A percentile compares a stretch with the other conserved stretches of the same genome.
These are phyloP conservation scores for Netelia melanura DNA, from an alignment of 2,888 invertebrate species.

Conservation along the genomic window DNA sequence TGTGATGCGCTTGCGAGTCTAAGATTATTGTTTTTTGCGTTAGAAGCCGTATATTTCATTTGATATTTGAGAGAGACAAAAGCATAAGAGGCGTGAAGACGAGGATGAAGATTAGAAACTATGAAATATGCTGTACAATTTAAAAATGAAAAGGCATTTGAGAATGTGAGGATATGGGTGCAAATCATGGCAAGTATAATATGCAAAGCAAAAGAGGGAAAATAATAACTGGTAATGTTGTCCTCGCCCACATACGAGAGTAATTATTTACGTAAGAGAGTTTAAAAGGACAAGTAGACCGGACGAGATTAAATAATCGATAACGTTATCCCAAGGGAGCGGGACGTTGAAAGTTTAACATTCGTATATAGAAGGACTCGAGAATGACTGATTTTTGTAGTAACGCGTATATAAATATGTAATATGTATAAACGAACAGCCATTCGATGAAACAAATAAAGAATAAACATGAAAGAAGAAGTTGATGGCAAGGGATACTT, in stretches of 20 bases:
- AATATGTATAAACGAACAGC: slow-evolving; percentile 49
- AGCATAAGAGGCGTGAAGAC: not conserved
- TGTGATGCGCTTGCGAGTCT: not conserved
- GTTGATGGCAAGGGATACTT: not conserved
- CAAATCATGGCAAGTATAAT: slow-evolving; percentile 23
- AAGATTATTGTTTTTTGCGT: not conserved
- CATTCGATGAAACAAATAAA: slow-evolving; percentile 18
- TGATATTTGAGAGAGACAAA: not conserved
- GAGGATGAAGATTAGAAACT: not conserved
- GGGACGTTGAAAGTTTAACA: slow-evolving; percentile 63
- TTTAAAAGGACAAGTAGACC: slow-evolving; percentile 17
- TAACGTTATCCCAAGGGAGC: slow-evolving; percentile 52
- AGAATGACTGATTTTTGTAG: slow-evolving; percentile 73
- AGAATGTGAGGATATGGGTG: slow-evolving; percentile 8
- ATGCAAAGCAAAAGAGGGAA: not conserved
- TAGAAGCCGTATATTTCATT: not conserved
- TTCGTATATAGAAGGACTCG: slow-evolving; percentile 65
- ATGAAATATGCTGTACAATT: not conserved
- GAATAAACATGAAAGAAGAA: not conserved
- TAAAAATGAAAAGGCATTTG: not conserved
- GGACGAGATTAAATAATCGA: slow-evolving; percentile 41
- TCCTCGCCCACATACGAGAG: slow-evolving; percentile 3
- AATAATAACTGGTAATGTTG: not conserved
- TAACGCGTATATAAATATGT: slow-evolving; percentile 57
- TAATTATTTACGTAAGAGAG: slow-evolving; percentile 42